Evolutionary conservation across 2,797 vertebrate genomes (phyloP).

Genomic region (Neosalanx taihuensis): DNA sequence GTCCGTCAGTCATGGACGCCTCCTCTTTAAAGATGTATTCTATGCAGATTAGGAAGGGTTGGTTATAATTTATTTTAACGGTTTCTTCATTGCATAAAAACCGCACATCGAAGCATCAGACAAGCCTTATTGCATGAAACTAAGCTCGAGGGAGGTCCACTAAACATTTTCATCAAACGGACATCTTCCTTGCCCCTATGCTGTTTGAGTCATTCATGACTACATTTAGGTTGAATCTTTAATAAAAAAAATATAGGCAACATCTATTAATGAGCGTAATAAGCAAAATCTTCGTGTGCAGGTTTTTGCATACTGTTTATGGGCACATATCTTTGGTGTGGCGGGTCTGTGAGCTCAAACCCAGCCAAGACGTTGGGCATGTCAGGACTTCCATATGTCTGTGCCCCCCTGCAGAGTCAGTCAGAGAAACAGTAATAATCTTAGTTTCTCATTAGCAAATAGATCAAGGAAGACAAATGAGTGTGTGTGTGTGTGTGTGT

Average conservation of each 20-base stretch:
- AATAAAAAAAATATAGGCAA: no score
- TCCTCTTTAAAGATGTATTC: slow-evolving; percentile 31
- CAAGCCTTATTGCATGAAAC: no score
- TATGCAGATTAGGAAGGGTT: slow-evolving; percentile 1
- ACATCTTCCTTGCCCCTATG: no score
- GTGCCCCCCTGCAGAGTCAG: no score
- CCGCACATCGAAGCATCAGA: no score
- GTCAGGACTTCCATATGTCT: neutral
- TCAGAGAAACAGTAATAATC: neutral
- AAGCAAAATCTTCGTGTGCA: neutral
- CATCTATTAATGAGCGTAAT: no score
- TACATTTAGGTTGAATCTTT: no score
- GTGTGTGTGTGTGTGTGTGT: neutral
- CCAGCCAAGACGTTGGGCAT: neutral
- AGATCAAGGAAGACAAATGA: neutral
- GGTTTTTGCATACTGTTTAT: neutral
- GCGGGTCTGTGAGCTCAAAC: no score
- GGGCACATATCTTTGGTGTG: neutral
- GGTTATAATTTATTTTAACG: neutral
- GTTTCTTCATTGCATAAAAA: neutral
- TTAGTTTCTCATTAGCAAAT: neutral
- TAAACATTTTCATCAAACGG: no score
- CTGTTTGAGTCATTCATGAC: no score
- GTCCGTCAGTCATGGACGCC: slow-evolving; percentile 25
- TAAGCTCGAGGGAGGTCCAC: no score